phyloP scores from a whole-genome alignment of 2,113 vertebrate genomes.

The Chionodraco myersi region DNA sequence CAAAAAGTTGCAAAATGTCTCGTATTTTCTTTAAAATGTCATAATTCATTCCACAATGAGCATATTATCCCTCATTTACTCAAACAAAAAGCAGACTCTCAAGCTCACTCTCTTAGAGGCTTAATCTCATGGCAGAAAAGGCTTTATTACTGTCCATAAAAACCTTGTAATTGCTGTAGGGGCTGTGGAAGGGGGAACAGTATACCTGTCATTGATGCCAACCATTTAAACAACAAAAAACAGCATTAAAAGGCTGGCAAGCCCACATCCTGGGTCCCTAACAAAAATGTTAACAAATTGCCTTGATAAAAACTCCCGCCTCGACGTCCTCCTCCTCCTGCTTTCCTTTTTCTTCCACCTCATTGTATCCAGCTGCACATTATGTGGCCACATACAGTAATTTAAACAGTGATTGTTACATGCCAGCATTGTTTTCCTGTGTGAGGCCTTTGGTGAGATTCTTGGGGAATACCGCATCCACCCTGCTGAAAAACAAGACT shows the following conservation, averaged over 20 bases:
- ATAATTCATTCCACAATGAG: conserved; percentile 3
- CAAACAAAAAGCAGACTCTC: conserved; percentile 35
- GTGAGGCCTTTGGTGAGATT: conserved; percentile 78
- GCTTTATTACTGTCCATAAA: conserved; percentile 41
- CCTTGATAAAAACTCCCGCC: conserved; percentile 62
- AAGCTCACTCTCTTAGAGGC: conserved; percentile 18
- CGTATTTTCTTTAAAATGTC: conserved; percentile 7
- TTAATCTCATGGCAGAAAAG: conserved; percentile 36
- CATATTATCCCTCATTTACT: conserved; percentile 5
- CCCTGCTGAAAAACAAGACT: conserved; percentile 78
- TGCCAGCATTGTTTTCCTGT: conserved; percentile 78
- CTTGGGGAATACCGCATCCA: conserved; percentile 80
- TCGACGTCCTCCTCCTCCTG: conserved; percentile 5
- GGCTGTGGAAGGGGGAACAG: conserved; percentile 26
- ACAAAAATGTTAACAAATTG: conserved; percentile 70
- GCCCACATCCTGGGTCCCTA: conserved; percentile 47
- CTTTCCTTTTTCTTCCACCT: conserved; percentile 44
- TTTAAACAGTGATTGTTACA: conserved; percentile 80
- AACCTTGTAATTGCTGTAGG: conserved; percentile 59
- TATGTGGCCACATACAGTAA: conserved; percentile 70
- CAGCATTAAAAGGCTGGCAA: conserved; percentile 40
- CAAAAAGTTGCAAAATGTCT: background rate
- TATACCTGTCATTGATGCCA: conserved; percentile 56
- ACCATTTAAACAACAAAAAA: conserved; percentile 52
- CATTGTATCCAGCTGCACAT: conserved; percentile 69